phyloP scores from a whole-genome alignment of 37 sponge, comb jelly and placozoan species.

The Ianthella basta region DNA sequence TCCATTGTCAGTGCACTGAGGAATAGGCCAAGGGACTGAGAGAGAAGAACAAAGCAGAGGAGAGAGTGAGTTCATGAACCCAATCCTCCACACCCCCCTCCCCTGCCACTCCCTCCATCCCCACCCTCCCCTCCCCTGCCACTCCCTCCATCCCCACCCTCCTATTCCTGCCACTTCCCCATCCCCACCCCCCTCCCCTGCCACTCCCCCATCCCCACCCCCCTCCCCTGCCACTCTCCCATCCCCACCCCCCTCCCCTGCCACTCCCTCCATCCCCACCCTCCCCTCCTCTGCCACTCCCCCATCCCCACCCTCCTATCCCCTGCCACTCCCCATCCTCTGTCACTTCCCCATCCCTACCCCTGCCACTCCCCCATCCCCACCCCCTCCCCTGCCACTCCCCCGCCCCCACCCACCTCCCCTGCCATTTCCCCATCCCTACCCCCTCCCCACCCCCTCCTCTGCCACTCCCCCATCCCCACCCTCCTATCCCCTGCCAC shows the following conservation, averaged over 20 bases:
- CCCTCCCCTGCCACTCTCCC: no score
- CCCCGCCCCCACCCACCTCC: no score
- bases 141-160: no score
- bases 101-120: not conserved
- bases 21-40: no score
- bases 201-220: no score
- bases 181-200: no score
- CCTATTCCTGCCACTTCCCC: no score
- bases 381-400: no score
- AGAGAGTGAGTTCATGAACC: not conserved
- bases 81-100: not conserved
- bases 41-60: not conserved
- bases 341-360: not conserved
- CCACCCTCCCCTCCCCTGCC: no score
- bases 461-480: not conserved
- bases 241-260: no score
- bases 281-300: not conserved
- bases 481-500: no score
- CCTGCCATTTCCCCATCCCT: not conserved
- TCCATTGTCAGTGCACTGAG: conserved; percentile 19
- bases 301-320: not conserved
- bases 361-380: not conserved
- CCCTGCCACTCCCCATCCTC: not conserved
- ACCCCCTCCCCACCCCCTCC: not conserved
- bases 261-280: not conserved